Base-by-base conservation (phyloP, 2,888 invertebrate genomes). In the Pimpla rufipes region DNA sequence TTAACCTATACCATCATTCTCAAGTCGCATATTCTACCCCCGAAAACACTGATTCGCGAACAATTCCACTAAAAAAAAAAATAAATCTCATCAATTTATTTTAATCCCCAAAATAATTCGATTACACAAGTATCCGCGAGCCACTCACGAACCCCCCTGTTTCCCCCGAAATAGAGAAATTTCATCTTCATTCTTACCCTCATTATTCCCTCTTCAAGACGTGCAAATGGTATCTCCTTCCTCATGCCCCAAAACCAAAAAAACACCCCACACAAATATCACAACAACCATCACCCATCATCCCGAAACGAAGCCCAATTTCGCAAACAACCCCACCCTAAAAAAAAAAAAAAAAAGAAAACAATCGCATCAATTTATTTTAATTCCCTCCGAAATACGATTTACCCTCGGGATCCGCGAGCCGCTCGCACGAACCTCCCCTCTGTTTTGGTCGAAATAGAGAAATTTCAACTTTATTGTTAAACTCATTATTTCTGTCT, bases 391-490 rank as follows among this genome's bases (percentile, higher is more conserved):
- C n/a, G n/a, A n/a, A n/a, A n/a, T n/a, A n/a, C n/a, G n/a, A n/a
- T n/a, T n/a, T n/a, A n/a, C n/a, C n/a, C n/a, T n/a, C n/a, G n/a
- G n/a, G n/a, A 29, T 29, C 29, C 29, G 29, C 2, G 5, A 5
- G 29, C 2, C 2, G 29, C 29, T 2, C 2, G n/a, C n/a, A n/a
- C n/a, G n/a, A n/a, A 37, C n/a, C 18, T 67, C 45, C 7, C 4
- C 18, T 45, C n/a, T n/a, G n/a, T 40, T 16, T 55, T 52, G 23
- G 50, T 50, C n/a, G 10, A 62, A 78, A 71, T 73, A 57, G 29
- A 82, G 66, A 68, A 77, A 81, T 77, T 64, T 57, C 55, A 13
- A 64, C 18, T 68, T 84, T 29, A 75, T 37, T 66, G 47, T 35
- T 47, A 55, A 13, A 8, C 21, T 35, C 77, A 59, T 70, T 66